Evolutionary conservation across 2,797 vertebrate genomes (phyloP).

Genomic region (Bovichtus variegatus): DNA sequence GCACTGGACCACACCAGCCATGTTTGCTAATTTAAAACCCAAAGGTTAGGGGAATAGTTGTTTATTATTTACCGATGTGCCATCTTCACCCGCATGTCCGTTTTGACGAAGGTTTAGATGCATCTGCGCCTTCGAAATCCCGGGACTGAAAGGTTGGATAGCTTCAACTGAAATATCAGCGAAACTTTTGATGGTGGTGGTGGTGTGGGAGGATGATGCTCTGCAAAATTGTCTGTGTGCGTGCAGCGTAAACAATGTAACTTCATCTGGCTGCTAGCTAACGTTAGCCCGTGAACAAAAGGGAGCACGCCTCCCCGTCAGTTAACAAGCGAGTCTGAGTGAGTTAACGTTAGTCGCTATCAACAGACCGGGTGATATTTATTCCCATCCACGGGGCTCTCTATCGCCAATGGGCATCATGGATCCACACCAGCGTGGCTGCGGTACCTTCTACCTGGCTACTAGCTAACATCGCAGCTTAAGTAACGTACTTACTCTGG

Average conservation of each 20-base stretch:
- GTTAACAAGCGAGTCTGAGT: constrained; percentile 35
- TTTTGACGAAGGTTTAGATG: constrained; percentile 65
- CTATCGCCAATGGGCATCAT: constrained; percentile 21
- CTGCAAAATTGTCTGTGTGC: constrained; percentile 71
- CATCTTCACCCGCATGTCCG: constrained; percentile 65
- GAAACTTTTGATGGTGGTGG: constrained; percentile 81
- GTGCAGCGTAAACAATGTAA: constrained; percentile 85
- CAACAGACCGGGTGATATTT: constrained; percentile 26
- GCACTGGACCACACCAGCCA: constrained; percentile 87
- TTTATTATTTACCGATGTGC: constrained; percentile 83
- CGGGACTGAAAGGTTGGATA: constrained; percentile 81
- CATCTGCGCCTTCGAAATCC: constrained; percentile 65
- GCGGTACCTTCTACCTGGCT: constrained; percentile 69
- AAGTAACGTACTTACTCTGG: constrained; percentile 29
- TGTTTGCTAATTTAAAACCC: constrained; percentile 89
- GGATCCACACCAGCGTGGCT: constrained; percentile 59
- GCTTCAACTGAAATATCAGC: constrained; percentile 72
- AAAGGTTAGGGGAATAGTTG: constrained; percentile 85
- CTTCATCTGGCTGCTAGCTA: constrained; percentile 82
- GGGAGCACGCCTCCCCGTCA: constrained; percentile 73
- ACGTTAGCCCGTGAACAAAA: constrained; percentile 83
- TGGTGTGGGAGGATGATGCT: constrained; percentile 81
- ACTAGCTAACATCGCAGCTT: constrained; percentile 65
- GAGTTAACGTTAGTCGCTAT: constrained; percentile 29
- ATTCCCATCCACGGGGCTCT: neutral